A percentile compares a stretch with the other conserved stretches of the same genome.
Evolutionary conservation across 2,113 vertebrate species (phyloP).

Genomic region (Columbina picui): DNA sequence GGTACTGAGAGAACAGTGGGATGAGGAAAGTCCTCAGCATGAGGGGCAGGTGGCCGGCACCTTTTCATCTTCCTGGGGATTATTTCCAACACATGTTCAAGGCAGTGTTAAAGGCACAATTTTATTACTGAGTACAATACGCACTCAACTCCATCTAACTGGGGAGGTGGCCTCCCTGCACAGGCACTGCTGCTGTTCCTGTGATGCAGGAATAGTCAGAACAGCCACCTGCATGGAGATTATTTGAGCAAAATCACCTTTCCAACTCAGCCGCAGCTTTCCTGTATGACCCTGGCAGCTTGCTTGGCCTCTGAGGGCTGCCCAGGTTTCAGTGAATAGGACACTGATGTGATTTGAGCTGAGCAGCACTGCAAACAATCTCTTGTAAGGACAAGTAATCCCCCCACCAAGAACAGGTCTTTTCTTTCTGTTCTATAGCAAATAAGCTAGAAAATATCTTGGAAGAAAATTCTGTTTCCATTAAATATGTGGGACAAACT

Average conservation of each 20-base stretch:
- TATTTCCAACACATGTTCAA: background rate
- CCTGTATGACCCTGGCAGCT: background rate
- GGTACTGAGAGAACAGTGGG: rapidly evolving
- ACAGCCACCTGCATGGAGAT: rapidly evolving
- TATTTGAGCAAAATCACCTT: background rate
- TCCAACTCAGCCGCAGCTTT: background rate
- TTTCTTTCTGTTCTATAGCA: background rate
- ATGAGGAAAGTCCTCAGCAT: background rate
- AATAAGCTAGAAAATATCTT: background rate
- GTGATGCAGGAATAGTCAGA: background rate
- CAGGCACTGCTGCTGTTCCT: background rate
- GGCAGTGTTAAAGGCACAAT: background rate
- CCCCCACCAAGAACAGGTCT: background rate
- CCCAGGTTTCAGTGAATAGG: background rate
- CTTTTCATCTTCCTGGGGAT: background rate
- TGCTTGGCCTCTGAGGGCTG: background rate
- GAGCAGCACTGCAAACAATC: background rate
- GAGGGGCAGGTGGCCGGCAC: background rate
- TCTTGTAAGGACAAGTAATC: background rate
- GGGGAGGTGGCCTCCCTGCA: background rate
- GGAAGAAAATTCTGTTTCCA: background rate
- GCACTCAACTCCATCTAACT: background rate
- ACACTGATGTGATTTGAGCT: background rate
- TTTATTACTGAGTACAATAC: background rate
- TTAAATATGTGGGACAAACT: background rate